Percentiles rank a stretch among this genome's conserved stretches.
Conservation (phyloP, 2,888 invertebrate genomes). For the Netelia melanura region DNA sequence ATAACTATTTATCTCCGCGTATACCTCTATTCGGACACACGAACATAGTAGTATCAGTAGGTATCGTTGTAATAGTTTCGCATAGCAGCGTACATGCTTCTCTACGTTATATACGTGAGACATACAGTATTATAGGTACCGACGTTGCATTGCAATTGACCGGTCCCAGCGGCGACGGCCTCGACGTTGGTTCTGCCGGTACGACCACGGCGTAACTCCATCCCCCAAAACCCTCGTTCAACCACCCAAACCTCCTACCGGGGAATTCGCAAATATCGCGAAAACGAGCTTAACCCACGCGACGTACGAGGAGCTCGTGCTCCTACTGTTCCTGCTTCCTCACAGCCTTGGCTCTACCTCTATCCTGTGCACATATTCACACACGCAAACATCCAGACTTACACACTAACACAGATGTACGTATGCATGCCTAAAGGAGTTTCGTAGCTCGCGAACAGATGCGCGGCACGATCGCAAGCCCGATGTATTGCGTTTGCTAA, state of each 20-base stretch:
- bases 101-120: background rate
- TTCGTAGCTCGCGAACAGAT: slow-evolving; percentile 79
- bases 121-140: slow-evolving; percentile 65
- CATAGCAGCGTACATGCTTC: too few relatives aligned
- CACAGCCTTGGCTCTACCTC: slow-evolving; percentile 5
- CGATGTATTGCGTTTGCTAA: slow-evolving; percentile 84
- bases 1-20: too few relatives aligned
- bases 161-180: slow-evolving; percentile 69
- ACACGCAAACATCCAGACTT: background rate
- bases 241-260: slow-evolving; percentile 60
- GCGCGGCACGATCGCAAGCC: slow-evolving; percentile 82
- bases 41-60: too few relatives aligned
- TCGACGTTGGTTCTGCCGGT: slow-evolving; percentile 60
- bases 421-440: slow-evolving; percentile 41
- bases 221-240: slow-evolving; percentile 45
- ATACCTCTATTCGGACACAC: too few relatives aligned
- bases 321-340: slow-evolving; percentile 58
- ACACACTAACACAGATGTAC: background rate
- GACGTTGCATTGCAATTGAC: slow-evolving; percentile 79
- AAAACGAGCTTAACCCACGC: slow-evolving; percentile 74
- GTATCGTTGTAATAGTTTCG: too few relatives aligned
- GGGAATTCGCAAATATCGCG: slow-evolving; percentile 80
- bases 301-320: slow-evolving; percentile 64
- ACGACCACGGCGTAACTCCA: slow-evolving; percentile 54
- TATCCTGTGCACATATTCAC: slow-evolving; percentile 16